Conservation (phyloP, 2,888 invertebrate genomes). For the Tyria jacobaeae region DNA sequence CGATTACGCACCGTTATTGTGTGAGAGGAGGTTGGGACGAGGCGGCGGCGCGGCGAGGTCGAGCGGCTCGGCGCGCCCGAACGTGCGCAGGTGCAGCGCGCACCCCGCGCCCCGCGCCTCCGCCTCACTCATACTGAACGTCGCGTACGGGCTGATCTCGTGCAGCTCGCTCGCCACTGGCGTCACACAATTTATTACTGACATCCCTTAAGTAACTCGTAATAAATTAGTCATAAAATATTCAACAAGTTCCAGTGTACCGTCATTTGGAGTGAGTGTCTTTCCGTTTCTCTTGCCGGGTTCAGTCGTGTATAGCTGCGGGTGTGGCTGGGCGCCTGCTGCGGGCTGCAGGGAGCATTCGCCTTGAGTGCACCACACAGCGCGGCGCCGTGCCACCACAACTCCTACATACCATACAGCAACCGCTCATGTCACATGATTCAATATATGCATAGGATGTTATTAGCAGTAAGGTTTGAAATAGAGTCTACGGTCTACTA, state of each 20-base stretch:
- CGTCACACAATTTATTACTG: neutral
- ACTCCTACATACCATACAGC: conserved; percentile 14
- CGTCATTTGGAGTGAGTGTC: conserved; percentile 60
- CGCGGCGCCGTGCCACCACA: conserved; percentile 25
- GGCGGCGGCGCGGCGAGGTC: conserved; percentile 69
- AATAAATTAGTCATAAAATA: no score
- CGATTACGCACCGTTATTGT: conserved; percentile 55
- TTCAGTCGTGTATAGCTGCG: conserved; percentile 66
- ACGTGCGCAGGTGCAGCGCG: conserved; percentile 69
- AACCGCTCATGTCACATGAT: no score
- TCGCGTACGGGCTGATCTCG: conserved; percentile 92
- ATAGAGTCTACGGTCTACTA: no score
- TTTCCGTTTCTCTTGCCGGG: conserved; percentile 66
- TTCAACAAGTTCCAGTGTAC: conserved; percentile 35
- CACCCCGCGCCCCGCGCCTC: conserved; percentile 68
- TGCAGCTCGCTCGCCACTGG: conserved; percentile 82
- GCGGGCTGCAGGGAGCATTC: conserved; percentile 36
- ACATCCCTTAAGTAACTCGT: no score
- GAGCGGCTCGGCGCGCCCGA: conserved; percentile 61
- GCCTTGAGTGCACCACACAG: conserved; percentile 31
- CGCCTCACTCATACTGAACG: conserved; percentile 89
- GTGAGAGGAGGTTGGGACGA: conserved; percentile 65
- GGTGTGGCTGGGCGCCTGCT: conserved; percentile 43
- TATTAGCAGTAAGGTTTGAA: no score
- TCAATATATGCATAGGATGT: no score